Base-by-base conservation (phyloP, 2,797 vertebrate species). In the Xerus rutilus region DNA sequence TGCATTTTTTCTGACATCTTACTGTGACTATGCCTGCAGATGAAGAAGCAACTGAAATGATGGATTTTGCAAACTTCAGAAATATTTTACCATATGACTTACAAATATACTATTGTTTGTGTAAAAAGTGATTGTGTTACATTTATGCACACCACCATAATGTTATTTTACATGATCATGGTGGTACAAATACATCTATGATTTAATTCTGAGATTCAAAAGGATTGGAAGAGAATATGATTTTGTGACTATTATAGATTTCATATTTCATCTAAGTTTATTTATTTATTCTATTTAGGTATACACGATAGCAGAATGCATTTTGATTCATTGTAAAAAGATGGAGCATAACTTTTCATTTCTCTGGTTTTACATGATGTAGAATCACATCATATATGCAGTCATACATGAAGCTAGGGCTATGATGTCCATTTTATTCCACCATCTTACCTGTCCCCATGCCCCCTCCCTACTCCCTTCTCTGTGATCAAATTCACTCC, bases 151-250 rank as follows among this genome's bases (percentile, higher is more conserved):
- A 12, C 5, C 3, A 14, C 69, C 1, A 1, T 83, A 83, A 74
- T 69, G 13, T 23, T 85, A 39, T 72, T 89, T 76, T 43, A 79
- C 18, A 5, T 65, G 39, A 32, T 59, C 13, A n/a, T 65, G 9
- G 1, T 69, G 28, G 2, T 72, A 0, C 17, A 95, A 62, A 57
- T 67, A 78, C 1, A 89, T 32, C 45, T 59, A 39, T 86, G 1
- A 93, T 76, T 49, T 52, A 86, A 86, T 87, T 89, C 65, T 20
- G 25, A 59, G 5, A 81, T 23, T 89, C 49, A 74, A 88, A 94
- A 86, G 20, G 0, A 74, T 65, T 70, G 72, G 12, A 93, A 93
- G 10, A 91, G 0, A 74, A 35, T 78, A 57, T 93, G 12, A 83
- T 83, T 91, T 76, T 94, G 7, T 91, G 18, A 77, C 64, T 96